Evolutionary conservation across 2,797 vertebrate genomes (phyloP).

Genomic region (Rhinichthys osculus): DNA sequence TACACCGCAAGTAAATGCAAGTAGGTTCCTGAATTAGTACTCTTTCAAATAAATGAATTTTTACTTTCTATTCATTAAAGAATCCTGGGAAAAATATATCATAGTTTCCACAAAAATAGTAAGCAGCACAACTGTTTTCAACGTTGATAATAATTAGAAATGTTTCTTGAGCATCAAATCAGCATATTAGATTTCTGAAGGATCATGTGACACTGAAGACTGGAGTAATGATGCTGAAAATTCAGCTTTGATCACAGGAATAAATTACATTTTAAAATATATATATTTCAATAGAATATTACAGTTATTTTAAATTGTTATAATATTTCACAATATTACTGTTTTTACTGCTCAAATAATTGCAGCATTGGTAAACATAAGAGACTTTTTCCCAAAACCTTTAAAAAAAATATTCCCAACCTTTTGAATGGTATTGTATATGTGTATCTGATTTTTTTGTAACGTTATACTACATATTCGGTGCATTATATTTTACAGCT

Average conservation of each 20-base stretch:
- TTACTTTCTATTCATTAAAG: too few species aligned
- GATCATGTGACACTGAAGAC: neutral
- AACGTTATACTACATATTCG: neutral
- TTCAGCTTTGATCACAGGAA: neutral
- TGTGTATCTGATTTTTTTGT: neutral
- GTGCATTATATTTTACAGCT: slow-evolving; percentile 70
- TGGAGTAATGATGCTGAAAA: neutral
- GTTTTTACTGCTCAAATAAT: neutral
- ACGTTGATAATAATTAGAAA: neutral
- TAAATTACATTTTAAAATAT: neutral
- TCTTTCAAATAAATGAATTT: too few species aligned
- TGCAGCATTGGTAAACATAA: neutral
- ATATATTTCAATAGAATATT: neutral
- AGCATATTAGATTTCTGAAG: neutral
- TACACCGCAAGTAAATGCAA: neutral
- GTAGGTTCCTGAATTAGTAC: neutral
- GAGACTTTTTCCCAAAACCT: neutral
- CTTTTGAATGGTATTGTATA: neutral
- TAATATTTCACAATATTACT: neutral
- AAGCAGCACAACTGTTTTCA: neutral
- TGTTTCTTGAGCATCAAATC: neutral
- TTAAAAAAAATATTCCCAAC: neutral
- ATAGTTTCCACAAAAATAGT: neutral
- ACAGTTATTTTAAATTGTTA: neutral
- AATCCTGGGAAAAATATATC: neutral